Conservation (phyloP, 2,888 invertebrate species). For the Trissonchulus sp. region DNA sequence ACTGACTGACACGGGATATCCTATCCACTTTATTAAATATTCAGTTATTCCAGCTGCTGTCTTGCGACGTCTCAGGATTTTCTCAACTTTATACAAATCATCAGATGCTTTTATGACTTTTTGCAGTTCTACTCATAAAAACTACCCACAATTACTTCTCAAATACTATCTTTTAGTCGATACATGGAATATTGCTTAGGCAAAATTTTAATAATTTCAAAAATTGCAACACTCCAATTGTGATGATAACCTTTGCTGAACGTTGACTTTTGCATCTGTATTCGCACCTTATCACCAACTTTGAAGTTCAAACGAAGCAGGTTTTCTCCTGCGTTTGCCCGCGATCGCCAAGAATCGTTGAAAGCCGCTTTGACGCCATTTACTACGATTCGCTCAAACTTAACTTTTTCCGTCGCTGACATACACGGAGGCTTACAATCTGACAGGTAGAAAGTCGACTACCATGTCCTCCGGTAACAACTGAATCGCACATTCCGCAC, state of each 20-base stretch:
- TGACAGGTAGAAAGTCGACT: too few relatives aligned
- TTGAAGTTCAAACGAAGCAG: too few relatives aligned
- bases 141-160: slow-evolving; percentile 8
- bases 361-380: too few relatives aligned
- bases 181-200: neutral
- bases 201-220: neutral
- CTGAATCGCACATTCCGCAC: too few relatives aligned
- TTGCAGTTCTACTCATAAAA: slow-evolving; percentile 20
- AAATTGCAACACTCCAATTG: neutral
- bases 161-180: neutral
- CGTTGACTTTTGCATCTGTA: neutral
- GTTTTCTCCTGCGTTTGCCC: too few relatives aligned
- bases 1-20: neutral
- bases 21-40: slow-evolving; percentile 12
- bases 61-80: slow-evolving; percentile 10
- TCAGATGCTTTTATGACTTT: neutral
- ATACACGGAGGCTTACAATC: too few relatives aligned
- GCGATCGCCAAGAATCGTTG: too few relatives aligned
- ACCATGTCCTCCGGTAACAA: too few relatives aligned
- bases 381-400: too few relatives aligned
- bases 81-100: slow-evolving; percentile 10
- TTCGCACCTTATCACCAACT: slow-evolving; percentile 10
- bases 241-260: neutral
- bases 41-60: neutral
- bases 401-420: too few relatives aligned